Conservation (phyloP, 2,113 vertebrate genomes). For the Melanotaenia duboulayi region DNA sequence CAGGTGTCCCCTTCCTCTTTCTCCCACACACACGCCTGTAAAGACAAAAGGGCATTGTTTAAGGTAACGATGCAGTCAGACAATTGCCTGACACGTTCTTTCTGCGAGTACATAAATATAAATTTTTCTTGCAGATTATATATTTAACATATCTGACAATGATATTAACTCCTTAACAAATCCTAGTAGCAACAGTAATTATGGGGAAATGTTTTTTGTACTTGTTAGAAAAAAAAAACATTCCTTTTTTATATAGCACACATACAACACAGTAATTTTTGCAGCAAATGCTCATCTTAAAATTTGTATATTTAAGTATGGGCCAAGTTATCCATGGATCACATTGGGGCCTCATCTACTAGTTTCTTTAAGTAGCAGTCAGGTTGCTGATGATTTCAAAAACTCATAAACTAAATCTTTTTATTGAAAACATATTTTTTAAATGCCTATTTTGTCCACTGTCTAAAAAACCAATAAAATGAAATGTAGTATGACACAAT, state of each 20-base stretch:
- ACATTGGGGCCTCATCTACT: not conserved
- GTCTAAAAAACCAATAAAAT: not conserved
- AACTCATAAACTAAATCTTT: not conserved
- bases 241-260: no score
- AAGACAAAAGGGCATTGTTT: constrained; percentile 43
- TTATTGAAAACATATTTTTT: not conserved
- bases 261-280: no score
- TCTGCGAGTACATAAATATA: not conserved
- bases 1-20: constrained; percentile 85
- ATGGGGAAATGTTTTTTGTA: no score
- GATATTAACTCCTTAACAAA: no score
- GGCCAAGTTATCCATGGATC: no score
- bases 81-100: not conserved
- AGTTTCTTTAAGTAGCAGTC: not conserved
- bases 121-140: no score
- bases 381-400: not conserved
- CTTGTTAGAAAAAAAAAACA: no score
- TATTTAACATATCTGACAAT: no score
- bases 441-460: not conserved
- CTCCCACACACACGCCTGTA: constrained; percentile 82
- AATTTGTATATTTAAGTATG: no score
- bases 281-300: no score
- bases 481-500: not conserved
- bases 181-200: no score
- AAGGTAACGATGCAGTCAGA: constrained; percentile 4